Percentiles rank a stretch among this genome's conserved stretches.
Conservation (phyloP, 2,797 vertebrate genomes). For the Myotis vivesi region DNA sequence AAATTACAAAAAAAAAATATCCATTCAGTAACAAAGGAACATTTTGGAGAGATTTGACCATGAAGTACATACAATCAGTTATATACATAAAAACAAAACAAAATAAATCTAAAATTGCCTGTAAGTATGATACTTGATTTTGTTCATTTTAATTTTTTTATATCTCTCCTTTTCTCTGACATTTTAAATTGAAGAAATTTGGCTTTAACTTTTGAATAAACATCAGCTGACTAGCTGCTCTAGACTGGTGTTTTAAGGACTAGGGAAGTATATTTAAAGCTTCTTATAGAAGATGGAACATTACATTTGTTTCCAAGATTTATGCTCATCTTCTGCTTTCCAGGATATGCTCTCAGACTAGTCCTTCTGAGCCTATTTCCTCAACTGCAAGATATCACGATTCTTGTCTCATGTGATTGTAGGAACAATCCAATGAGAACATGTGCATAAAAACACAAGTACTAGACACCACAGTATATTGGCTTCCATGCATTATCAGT, state of each 20-base stretch:
- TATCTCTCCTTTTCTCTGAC: neutral
- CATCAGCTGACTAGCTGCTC: neutral
- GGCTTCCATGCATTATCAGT: neutral
- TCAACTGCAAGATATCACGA: neutral
- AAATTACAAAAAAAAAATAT: conserved; percentile 7
- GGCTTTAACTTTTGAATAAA: conserved; percentile 17
- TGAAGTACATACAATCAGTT: neutral
- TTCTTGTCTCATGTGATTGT: neutral
- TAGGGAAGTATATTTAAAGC: neutral
- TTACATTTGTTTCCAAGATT: neutral
- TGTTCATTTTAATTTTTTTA: neutral
- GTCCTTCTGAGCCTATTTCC: neutral
- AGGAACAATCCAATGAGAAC: neutral
- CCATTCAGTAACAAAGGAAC: neutral
- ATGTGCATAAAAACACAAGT: neutral
- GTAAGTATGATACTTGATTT: neutral
- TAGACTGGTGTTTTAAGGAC: neutral
- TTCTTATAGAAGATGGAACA: neutral
- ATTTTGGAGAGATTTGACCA: neutral
- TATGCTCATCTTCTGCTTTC: neutral
- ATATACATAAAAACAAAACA: neutral
- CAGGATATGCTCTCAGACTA: neutral
- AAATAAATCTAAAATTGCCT: conserved; percentile 13
- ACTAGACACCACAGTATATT: neutral
- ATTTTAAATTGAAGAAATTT: neutral